Evolutionary conservation across 2,797 vertebrate species (phyloP).

Genomic region (Gallinago stenura): DNA sequence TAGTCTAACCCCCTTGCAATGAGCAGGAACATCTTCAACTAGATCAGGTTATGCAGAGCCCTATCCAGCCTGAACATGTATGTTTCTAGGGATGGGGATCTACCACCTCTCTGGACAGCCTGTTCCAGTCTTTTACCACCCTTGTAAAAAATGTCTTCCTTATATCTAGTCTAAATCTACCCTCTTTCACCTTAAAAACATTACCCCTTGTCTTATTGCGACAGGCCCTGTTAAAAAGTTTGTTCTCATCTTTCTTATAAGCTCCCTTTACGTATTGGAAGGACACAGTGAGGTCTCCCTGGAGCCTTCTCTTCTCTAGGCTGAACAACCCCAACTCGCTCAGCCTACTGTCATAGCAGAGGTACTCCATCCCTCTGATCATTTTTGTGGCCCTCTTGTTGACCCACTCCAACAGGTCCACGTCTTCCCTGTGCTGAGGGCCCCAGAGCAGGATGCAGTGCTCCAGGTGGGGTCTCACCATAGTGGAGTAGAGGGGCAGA

Average conservation of each 20-base stretch:
- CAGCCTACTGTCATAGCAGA: not conserved
- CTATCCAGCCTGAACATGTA: not conserved
- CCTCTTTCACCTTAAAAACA: not conserved
- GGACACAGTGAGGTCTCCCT: not conserved
- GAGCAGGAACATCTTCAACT: not conserved
- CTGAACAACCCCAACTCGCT: not conserved
- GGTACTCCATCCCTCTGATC: not conserved
- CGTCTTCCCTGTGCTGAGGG: not conserved
- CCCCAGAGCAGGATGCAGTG: not conserved
- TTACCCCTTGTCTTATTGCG: not conserved
- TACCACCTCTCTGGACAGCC: not conserved
- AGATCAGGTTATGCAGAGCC: not conserved
- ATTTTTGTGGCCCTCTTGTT: not conserved
- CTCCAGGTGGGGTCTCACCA: not conserved
- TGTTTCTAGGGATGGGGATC: not conserved
- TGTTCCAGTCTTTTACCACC: not conserved
- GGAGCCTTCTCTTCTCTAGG: not conserved
- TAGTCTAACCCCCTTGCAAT: not conserved
- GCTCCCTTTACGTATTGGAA: not conserved
- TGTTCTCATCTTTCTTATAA: not conserved
- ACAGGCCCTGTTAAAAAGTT: not conserved
- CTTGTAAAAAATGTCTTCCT: not conserved
- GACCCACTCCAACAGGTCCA: not conserved
- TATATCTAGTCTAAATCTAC: not conserved
- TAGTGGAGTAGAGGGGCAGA: not conserved